Percentiles rank a stretch among this genome's conserved stretches.
Conservation (phyloP, 2,797 vertebrate species). For the Alosa sapidissima region DNA sequence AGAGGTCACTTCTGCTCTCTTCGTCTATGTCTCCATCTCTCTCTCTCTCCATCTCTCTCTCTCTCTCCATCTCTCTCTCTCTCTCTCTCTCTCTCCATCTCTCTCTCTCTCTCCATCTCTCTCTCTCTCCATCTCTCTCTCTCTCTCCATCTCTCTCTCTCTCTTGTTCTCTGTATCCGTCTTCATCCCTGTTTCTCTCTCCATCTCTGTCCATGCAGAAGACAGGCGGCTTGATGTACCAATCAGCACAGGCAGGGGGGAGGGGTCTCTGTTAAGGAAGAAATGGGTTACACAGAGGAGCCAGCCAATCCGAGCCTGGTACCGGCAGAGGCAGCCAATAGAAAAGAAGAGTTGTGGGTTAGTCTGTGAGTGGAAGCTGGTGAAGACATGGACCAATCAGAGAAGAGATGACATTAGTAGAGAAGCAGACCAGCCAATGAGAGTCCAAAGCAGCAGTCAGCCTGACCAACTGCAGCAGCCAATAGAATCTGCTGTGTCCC, state of each 20-base stretch:
- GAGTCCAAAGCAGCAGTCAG: too few relatives aligned
- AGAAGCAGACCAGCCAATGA: too few relatives aligned
- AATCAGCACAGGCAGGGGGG: constrained; percentile 40
- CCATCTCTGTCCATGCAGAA: not conserved
- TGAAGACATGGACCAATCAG: too few relatives aligned
- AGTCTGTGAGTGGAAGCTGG: too few relatives aligned
- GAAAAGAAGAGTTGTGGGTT: too few relatives aligned
- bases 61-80: not conserved
- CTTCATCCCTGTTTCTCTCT: not conserved
- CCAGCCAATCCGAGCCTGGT: constrained; percentile 52
- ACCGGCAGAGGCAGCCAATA: too few relatives aligned
- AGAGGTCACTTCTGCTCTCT: not conserved
- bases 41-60: not conserved
- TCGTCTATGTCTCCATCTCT: not conserved
- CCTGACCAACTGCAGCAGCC: too few relatives aligned
- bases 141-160: not conserved
- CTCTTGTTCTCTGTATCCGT: not conserved
- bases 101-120: not conserved
- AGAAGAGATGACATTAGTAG: too few relatives aligned
- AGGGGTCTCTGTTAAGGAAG: constrained; percentile 57
- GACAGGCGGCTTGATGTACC: too few relatives aligned
- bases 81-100: not conserved
- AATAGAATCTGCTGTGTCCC: too few relatives aligned
- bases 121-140: not conserved
- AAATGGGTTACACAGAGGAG: constrained; percentile 47